Base-by-base conservation (phyloP, 2,888 invertebrate species). In the Zygogramma bicolorata region DNA sequence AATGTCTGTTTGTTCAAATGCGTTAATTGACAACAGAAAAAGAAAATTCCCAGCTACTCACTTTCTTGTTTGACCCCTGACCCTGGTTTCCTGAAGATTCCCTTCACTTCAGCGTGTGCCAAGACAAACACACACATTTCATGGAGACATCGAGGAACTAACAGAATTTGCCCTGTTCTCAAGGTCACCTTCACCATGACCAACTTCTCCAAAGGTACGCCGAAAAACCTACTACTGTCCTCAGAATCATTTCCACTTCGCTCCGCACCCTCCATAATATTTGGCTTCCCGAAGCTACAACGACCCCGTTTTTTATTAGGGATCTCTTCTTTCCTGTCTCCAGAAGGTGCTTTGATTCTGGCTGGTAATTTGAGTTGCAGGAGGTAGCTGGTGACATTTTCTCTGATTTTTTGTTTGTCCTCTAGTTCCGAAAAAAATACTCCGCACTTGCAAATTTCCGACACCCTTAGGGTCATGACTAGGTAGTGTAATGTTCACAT, bases 31-130 rank as follows among this genome's bases (percentile, higher is more conserved):
- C 29, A 3, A 29, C 29, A 29, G 7, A 29, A 1, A 42, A 42
- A 42, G 15, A 15, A 15, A 49, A 46, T 8, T 18, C 15, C 40
- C 15, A 49, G 1, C 22, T 10, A 92, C 20, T 96, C 90, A 85
- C 95, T 94, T 83, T 92, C 93, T 86, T 95, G 95, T 74, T 95
- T 90, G 46, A 90, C 89, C 78, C 93, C 91, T 1, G 95, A 95
- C 8, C 96, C 97, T 40, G 95, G 94, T 88, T 96, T 96, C 5
- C 97, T 90, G 84, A 97, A 97, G 46, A 97, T 87, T 0, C 97
- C 97, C 84, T 96, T 96, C n/a, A 92, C 91, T 66, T 90, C 89
- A 22, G 93, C 89, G 85, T 93, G 90, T 59, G 90, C 88, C 73
- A 92, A 88, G 63, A 95, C 90, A 79, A 91, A 91, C 62, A 90